Evolutionary conservation across 2,113 vertebrate species (phyloP), one percentile per base, ranked within the genome.

Genomic region (Oryzias curvinotus): DNA sequence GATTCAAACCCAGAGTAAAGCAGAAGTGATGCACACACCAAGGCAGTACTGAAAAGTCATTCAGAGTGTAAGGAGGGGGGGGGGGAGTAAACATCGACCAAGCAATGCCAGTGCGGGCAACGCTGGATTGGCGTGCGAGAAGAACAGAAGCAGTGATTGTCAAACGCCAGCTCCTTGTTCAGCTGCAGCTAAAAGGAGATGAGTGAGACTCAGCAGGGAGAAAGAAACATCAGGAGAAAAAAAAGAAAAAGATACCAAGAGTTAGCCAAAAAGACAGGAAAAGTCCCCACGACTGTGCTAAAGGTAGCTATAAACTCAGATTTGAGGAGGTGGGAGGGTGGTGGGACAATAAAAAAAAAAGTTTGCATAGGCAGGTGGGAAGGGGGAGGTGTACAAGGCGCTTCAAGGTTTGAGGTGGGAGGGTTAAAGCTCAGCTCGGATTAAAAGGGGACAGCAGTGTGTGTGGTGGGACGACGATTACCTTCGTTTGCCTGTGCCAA

Each of bases 401-500:
- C 71, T 69, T 77, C 52, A 66, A 75, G 77, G 28, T 30, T 91
- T 90, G 84, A 91, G 80, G 87, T 90, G 89, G 92, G 83, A 93
- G 89, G 84, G 82, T 90, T 85, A 71, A 91, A 87, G 91, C 93
- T 89, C 16, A 89, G 90, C 77, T 69, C 56, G 85, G 90, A 75
- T 91, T 85, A 89, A 73, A 68, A 76, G 78, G 62, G 74, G 68
- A 85, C 85, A 75, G 80, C 71, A 74, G 86, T 63, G 89, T 81
- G 86, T 80, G 81, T 85, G 61, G 74, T 80, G 83, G 76, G 62
- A 85, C 84, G 62, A 85, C 84, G 90, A 95, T 98, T 99, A 98
- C 97, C 97, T 99, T 97, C 95, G 74, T 93, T 84, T 89, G 92
- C 89, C 92, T 88, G 90, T 79, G 95, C 92, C 93, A 94, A 91